Evolutionary conservation across 2,888 invertebrate genomes (phyloP), one percentile per base, ranked within the genome.

Genomic region (Stomorhina lunata): DNA sequence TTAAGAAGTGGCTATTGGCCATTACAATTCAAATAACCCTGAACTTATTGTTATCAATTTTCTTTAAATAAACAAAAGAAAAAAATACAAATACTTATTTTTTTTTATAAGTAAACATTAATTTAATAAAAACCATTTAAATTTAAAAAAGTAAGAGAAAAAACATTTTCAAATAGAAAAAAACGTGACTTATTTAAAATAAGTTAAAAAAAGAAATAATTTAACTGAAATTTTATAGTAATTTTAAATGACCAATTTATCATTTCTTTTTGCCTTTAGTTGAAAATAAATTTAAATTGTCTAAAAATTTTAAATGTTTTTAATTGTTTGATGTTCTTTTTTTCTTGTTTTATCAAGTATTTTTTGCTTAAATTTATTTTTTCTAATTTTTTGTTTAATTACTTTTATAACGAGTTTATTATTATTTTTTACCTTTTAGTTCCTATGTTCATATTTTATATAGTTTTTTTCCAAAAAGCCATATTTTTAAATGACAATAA

Each of bases 21-120:
- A 50, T 50, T 65, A 20, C 25, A 48, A 61, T 22, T 43, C 7
- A 40, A 57, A 25, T 57, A 10, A 48, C 59, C 71, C n/a, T 48
- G 53, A 71, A 71, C 34, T 25, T 71, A 59, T 71, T 71, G 59
- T 45, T 71, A 59, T 40, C 55, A 45, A 59, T 71, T 71, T 48
- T 71, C 29, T 20, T 57, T 27, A 55, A n/a, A n/a, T n/a, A n/a
- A n/a, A n/a, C n/a, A n/a, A n/a, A n/a, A n/a, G n/a, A n/a, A n/a
- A n/a, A n/a, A 25, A 55, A 4, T 40, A 48, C 32, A 32, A 50
- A 6, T 22, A 55, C 27, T 40, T 6, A 12, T n/a, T 27, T 10
- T 2, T 4, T 10, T n/a, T n/a, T n/a, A n/a, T 37, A 37, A 12
- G 6, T 37, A 12, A 37, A 0, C 12, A n/a, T 12, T 10, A n/a